Percentiles rank a stretch among this genome's conserved stretches.
phyloP scores from a whole-genome alignment of 1,140 invertebrate genomes.

The Drosophila simulans region DNA sequence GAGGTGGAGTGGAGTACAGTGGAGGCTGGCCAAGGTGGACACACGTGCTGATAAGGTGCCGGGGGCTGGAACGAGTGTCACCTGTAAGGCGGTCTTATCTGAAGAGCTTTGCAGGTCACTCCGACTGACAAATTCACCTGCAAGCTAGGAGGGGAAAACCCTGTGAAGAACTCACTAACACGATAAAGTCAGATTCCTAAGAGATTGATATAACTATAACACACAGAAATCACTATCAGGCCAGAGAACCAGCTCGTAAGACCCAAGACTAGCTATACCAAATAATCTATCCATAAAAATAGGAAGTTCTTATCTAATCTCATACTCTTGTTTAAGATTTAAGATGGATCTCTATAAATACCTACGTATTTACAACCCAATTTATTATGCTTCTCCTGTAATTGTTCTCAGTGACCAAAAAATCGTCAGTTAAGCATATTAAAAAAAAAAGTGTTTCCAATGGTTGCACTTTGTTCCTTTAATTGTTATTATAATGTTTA shows the following conservation, averaged over 20 bases:
- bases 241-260: too few species aligned
- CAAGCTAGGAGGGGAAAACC: not conserved
- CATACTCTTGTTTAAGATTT: too few species aligned
- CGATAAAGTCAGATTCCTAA: not conserved
- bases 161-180: not conserved
- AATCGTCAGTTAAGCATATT: too few species aligned
- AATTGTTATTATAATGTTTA: not conserved
- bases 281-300: too few species aligned
- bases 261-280: too few species aligned
- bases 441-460: too few species aligned
- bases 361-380: too few species aligned
- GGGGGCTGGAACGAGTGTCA: not conserved
- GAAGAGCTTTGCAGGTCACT: slow-evolving; percentile 3
- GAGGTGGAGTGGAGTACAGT: slow-evolving; percentile 29
- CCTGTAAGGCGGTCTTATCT: slow-evolving; percentile 2
- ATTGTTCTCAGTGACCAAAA: too few species aligned
- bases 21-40: slow-evolving; percentile 34
- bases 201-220: not conserved
- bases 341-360: too few species aligned
- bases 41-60: not conserved
- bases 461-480: not conserved
- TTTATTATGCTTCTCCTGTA: too few species aligned
- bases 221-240: not conserved
- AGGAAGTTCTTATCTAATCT: too few species aligned
- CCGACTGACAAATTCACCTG: not conserved